These are phyloP conservation scores for Diorhabda sublineata DNA, from an alignment of 1,140 invertebrate genomes.

Conservation along the genomic window DNA sequence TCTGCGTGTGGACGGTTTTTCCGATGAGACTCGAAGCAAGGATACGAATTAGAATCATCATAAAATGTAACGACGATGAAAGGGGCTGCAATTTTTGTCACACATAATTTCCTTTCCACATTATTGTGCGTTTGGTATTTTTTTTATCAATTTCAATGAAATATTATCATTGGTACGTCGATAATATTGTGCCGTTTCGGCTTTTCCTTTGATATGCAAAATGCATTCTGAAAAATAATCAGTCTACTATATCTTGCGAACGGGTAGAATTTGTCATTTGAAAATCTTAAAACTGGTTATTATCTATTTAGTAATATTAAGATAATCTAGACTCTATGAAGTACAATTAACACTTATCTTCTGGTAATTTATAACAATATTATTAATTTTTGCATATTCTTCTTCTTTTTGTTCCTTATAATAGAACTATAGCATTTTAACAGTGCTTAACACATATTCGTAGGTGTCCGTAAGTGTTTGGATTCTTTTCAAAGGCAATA, in stretches of 20 bases:
- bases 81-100: too few species aligned
- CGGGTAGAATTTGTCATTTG: conserved; percentile 8
- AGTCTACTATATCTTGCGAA: neutral
- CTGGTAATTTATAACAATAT: conserved; percentile 45
- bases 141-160: neutral
- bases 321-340: conserved; percentile 44
- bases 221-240: conserved; percentile 18
- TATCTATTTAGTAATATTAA: conserved; percentile 19
- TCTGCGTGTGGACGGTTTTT: too few species aligned
- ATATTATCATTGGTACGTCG: conserved; percentile 4
- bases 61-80: too few species aligned
- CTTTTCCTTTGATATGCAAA: conserved; percentile 21
- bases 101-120: neutral
- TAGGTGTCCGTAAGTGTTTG: neutral
- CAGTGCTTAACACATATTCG: conserved; percentile 39
- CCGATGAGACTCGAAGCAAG: too few species aligned
- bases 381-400: conserved; percentile 28
- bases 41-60: too few species aligned
- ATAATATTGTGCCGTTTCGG: neutral
- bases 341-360: conserved; percentile 47
- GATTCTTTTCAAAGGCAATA: neutral
- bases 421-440: conserved; percentile 39
- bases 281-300: conserved; percentile 17
- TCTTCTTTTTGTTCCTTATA: conserved; percentile 30
- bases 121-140: neutral